Evolutionary conservation across 2,113 vertebrate species (phyloP).

Genomic region (Anas platyrhynchos): DNA sequence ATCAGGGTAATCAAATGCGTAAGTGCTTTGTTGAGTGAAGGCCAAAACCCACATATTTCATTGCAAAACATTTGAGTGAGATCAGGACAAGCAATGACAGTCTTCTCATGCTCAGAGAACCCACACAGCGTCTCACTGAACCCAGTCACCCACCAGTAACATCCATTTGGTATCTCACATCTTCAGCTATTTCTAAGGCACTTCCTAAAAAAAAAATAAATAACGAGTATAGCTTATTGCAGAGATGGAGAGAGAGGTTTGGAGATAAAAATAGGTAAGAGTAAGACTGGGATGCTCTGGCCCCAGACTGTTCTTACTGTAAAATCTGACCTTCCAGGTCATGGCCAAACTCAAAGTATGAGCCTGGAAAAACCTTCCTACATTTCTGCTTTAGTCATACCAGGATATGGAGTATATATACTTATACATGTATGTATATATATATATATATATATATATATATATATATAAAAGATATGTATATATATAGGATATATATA

Average conservation of each 20-base stretch:
- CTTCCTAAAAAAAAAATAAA: neutral
- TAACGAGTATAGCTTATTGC: neutral
- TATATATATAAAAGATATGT: no score
- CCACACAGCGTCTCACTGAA: neutral
- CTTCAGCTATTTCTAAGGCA: neutral
- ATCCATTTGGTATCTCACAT: neutral
- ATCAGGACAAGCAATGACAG: neutral
- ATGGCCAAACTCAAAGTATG: neutral
- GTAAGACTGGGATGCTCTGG: neutral
- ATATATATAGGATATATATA: no score
- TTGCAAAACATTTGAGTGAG: neutral
- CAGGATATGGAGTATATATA: neutral
- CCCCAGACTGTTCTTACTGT: neutral
- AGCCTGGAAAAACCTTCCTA: neutral
- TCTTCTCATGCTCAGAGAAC: neutral
- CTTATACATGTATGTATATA: no score
- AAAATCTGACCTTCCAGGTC: neutral
- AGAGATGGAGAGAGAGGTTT: accelerated
- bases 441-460: no score
- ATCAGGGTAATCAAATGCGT: neutral
- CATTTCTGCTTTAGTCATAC: neutral
- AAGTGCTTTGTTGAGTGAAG: neutral
- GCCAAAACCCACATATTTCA: neutral
- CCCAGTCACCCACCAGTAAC: neutral
- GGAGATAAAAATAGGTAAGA: accelerated